Conservation (phyloP, 2,797 vertebrate species). For the Phrynocephalus forsythii region DNA sequence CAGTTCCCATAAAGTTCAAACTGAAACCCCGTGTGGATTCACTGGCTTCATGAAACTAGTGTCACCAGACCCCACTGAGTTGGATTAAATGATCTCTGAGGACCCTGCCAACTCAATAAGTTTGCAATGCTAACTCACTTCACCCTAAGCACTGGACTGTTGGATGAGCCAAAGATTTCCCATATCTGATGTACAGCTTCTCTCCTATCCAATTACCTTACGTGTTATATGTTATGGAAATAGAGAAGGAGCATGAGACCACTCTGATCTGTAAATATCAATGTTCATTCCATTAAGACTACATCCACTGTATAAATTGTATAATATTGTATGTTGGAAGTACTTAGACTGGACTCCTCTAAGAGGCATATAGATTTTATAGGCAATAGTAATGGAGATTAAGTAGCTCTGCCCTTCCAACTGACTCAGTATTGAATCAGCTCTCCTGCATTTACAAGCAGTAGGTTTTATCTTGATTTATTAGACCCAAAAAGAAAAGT, state of each 20-base stretch:
- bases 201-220: too few relatives aligned
- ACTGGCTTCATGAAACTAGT: too few relatives aligned
- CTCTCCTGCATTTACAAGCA: constrained; percentile 31
- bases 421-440: constrained; percentile 55
- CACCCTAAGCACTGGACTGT: not conserved
- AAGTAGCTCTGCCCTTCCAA: constrained; percentile 51
- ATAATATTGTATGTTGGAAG: constrained; percentile 17
- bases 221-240: not conserved
- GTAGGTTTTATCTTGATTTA: constrained; percentile 36
- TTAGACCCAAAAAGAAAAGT: not conserved
- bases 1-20: too few relatives aligned
- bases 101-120: not conserved
- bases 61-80: too few relatives aligned
- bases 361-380: constrained; percentile 52
- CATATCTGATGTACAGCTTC: not conserved
- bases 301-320: constrained; percentile 40
- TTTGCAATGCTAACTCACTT: not conserved
- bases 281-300: constrained; percentile 11
- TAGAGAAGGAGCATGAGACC: not conserved
- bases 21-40: too few relatives aligned
- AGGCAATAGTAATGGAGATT: constrained; percentile 59
- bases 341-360: constrained; percentile 32
- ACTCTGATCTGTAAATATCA: constrained; percentile 41
- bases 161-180: not conserved
- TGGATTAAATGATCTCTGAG: not conserved